Evolutionary conservation across 92 coral and sea anemone species (phyloP).

Genomic region (Isaurus tuberculatus): DNA sequence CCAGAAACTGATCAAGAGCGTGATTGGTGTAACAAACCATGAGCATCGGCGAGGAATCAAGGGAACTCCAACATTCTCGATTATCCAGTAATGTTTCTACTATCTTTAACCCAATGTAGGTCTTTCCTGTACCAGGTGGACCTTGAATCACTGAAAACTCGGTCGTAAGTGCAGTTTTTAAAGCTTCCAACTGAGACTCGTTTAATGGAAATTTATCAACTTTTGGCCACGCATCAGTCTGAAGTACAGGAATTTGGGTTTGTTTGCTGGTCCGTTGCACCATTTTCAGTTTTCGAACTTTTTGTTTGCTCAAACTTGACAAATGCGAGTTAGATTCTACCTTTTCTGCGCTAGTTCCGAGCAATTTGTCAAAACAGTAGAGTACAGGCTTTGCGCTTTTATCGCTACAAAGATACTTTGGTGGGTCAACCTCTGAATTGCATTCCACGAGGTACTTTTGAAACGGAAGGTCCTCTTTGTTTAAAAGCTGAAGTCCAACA

Average conservation of each 20-base stretch:
- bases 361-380: constrained; percentile 60
- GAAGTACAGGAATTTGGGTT: constrained; percentile 25
- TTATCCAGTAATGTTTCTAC: constrained; percentile 53
- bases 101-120: constrained; percentile 51
- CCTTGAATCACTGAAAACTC: constrained; percentile 53
- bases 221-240: constrained; percentile 41
- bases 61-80: constrained; percentile 58
- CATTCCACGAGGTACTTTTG: constrained; percentile 51
- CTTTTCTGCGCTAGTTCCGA: constrained; percentile 24
- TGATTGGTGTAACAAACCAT: constrained; percentile 66
- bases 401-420: not conserved
- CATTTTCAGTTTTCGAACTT: not conserved
- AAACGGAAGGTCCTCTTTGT: constrained; percentile 36
- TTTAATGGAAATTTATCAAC: constrained; percentile 17
- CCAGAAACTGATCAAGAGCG: constrained; percentile 62
- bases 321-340: not conserved
- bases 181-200: constrained; percentile 47
- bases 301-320: not conserved
- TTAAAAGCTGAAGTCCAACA: constrained; percentile 36
- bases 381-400: constrained; percentile 29
- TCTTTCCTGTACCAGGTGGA: constrained; percentile 56
- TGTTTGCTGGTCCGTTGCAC: not conserved
- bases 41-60: constrained; percentile 52
- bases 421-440: constrained; percentile 41
- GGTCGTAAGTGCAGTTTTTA: constrained; percentile 45